Evolutionary conservation across 2,113 vertebrate genomes (phyloP).

Genomic region (Hylia prasina): DNA sequence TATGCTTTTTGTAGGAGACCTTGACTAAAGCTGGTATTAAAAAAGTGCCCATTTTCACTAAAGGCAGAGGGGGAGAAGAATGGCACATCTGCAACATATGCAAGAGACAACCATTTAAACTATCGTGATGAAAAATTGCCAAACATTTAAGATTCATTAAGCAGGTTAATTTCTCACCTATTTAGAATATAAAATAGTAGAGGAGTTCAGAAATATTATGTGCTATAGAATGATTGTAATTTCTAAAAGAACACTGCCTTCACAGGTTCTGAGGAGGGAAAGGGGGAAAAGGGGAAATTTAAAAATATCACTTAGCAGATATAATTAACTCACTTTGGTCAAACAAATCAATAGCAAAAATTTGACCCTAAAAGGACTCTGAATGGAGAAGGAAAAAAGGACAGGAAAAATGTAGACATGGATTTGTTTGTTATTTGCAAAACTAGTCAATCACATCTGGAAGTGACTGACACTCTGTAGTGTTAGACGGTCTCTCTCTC

Average conservation of each 20-base stretch:
- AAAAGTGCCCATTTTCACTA: neutral
- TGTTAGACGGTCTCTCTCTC: neutral
- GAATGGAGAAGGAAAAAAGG: neutral
- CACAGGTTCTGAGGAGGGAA: neutral
- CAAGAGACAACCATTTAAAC: constrained; percentile 23
- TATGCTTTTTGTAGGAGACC: neutral
- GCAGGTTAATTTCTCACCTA: constrained; percentile 1
- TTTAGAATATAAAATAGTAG: constrained; percentile 31
- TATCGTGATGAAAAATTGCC: constrained; percentile 8
- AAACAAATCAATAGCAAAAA: neutral
- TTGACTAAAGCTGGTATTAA: neutral
- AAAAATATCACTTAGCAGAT: neutral
- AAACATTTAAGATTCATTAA: constrained; percentile 27
- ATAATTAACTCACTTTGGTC: neutral
- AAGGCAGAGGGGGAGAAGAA: neutral
- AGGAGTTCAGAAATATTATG: neutral
- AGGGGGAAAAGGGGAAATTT: neutral
- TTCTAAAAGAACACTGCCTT: neutral
- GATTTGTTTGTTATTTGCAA: neutral
- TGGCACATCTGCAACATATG: neutral
- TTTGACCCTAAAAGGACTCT: neutral
- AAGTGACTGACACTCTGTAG: neutral
- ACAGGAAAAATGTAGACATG: neutral
- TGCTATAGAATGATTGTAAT: neutral
- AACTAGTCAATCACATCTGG: neutral